These are phyloP conservation scores for Pedetes capensis DNA, from an alignment of 2,113 vertebrate genomes.

Conservation along the genomic window DNA sequence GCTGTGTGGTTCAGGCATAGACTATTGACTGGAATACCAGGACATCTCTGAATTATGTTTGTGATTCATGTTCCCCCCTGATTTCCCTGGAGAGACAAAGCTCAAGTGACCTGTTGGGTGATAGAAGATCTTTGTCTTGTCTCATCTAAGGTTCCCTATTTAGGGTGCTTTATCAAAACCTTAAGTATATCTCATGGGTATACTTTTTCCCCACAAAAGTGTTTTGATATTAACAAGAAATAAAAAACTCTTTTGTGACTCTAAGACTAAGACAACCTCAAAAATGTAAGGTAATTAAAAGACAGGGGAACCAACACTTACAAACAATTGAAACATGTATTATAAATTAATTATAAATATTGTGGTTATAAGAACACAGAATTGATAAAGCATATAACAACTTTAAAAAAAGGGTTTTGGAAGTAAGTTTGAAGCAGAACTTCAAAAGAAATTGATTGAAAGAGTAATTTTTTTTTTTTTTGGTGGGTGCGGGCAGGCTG, in stretches of 20 bases:
- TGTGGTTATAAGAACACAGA: not conserved
- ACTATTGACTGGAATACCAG: constrained; percentile 46
- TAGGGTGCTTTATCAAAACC: not conserved
- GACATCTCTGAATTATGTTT: constrained; percentile 66
- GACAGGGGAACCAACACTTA: not conserved
- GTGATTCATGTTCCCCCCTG: not conserved
- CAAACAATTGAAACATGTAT: not conserved
- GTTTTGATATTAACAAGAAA: not conserved
- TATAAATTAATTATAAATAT: constrained; percentile 13
- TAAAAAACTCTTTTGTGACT: not conserved
- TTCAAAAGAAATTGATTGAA: not conserved
- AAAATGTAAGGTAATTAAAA: not conserved
- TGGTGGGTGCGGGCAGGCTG: too few species aligned
- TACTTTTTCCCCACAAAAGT: not conserved
- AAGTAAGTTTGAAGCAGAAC: not conserved
- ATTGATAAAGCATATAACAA: not conserved
- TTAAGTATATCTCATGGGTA: not conserved
- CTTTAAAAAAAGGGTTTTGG: not conserved
- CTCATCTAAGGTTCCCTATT: not conserved
- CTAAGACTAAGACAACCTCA: not conserved
- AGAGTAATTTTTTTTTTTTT: not conserved
- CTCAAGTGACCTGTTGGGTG: not conserved
- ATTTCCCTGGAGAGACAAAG: not conserved
- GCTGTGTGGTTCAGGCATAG: constrained; percentile 57
- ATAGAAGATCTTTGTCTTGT: constrained; percentile 4